Evolutionary conservation across 2,113 vertebrate species (phyloP).

Genomic region (Athene cunicularia): DNA sequence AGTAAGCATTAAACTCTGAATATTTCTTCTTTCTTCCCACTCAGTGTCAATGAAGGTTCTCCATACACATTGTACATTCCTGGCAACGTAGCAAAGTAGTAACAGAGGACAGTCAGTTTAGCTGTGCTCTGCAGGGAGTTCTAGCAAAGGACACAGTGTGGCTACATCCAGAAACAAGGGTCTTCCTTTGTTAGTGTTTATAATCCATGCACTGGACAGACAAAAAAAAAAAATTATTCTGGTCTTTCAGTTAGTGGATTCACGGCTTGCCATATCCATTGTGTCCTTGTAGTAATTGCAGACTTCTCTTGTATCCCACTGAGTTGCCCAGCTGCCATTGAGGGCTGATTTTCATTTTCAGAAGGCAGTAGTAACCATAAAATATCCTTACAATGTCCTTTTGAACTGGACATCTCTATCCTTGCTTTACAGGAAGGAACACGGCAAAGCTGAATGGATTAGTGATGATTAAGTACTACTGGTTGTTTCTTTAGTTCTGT

Average conservation of each 20-base stretch:
- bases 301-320: not conserved
- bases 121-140: not conserved
- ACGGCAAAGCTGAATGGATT: not conserved
- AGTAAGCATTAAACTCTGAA: not conserved
- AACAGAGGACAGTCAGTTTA: not conserved
- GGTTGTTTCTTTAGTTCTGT: not conserved
- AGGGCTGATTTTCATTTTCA: not conserved
- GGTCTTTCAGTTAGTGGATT: not conserved
- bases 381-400: not conserved
- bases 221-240: not conserved
- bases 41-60: not conserved
- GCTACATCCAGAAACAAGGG: not conserved
- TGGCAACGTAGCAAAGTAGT: not conserved
- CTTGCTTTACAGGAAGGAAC: not conserved
- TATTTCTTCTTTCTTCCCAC: not conserved
- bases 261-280: not conserved
- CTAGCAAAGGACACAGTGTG: not conserved
- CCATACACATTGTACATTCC: not conserved
- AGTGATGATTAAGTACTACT: not conserved
- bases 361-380: not conserved
- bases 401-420: not conserved
- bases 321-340: not conserved
- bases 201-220: not conserved
- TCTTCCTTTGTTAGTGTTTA: not conserved
- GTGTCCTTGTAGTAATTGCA: not conserved